These are phyloP conservation scores for Lydus trimaculatus DNA, from an alignment of 2,888 invertebrate genomes.

Conservation along the genomic window DNA sequence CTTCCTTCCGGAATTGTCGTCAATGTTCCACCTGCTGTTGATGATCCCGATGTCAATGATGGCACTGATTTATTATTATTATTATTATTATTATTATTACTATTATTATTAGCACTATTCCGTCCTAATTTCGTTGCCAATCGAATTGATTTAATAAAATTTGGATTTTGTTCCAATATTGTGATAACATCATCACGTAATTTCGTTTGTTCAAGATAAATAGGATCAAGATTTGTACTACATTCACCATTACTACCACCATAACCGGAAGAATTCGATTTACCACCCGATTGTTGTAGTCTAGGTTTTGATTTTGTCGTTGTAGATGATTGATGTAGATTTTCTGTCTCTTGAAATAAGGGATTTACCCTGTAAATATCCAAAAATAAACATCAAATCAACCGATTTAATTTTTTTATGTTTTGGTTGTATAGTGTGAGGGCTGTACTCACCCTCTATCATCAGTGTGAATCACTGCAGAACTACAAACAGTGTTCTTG, in stretches of 20 bases:
- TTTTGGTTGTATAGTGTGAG: neutral
- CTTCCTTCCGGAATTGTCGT: constrained; percentile 62
- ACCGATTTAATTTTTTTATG: neutral
- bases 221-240: constrained; percentile 39
- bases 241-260: constrained; percentile 53
- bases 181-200: constrained; percentile 52
- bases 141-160: constrained; percentile 57
- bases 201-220: constrained; percentile 46
- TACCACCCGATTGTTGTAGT: constrained; percentile 47
- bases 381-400: neutral
- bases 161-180: constrained; percentile 56
- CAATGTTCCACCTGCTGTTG: constrained; percentile 51
- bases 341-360: constrained; percentile 52
- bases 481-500: constrained; percentile 38
- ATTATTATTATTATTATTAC: neutral
- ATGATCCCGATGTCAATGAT: constrained; percentile 45
- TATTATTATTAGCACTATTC: neutral
- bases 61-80: too few species aligned
- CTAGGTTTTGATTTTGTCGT: constrained; percentile 15
- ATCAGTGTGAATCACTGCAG: constrained; percentile 20
- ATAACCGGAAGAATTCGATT: constrained; percentile 58
- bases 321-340: constrained; percentile 16
- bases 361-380: constrained; percentile 56
- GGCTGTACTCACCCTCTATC: constrained; percentile 48
- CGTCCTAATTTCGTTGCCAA: constrained; percentile 33